These are phyloP conservation scores for Parauchenoglanis punctatus DNA, from an alignment of 2,797 vertebrate genomes.

Conservation along the genomic window DNA sequence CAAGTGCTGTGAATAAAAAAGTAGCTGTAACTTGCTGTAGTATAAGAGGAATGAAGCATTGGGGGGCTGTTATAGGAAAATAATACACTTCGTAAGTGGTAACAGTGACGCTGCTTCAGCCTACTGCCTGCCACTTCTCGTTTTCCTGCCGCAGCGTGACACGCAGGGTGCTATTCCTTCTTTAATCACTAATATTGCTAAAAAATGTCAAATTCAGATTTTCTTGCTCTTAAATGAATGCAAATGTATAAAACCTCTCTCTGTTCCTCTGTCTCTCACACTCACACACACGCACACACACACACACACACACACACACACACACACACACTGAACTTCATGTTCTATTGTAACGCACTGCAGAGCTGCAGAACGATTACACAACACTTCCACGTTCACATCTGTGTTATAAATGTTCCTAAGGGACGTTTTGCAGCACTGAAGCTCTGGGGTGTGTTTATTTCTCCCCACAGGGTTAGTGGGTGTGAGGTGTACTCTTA, in stretches of 20 bases:
- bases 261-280: background rate
- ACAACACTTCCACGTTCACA: background rate
- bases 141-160: background rate
- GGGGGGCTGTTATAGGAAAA: background rate
- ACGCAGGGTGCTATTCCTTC: background rate
- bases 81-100: background rate
- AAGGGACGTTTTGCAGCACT: background rate
- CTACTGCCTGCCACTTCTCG: background rate
- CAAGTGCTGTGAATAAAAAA: no score
- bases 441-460: constrained; percentile 5
- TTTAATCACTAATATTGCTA: background rate
- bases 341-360: background rate
- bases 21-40: background rate
- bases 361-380: constrained; percentile 9
- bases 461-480: background rate
- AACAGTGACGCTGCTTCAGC: no score
- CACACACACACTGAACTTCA: background rate
- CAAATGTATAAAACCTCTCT: background rate
- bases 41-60: background rate
- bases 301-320: background rate
- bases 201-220: background rate
- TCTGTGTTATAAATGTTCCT: background rate
- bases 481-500: background rate
- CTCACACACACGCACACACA: background rate
- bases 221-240: background rate